Percentiles rank a stretch among this genome's conserved stretches.
phyloP scores from a whole-genome alignment of 2,113 vertebrate genomes.

The Thunnus thynnus region DNA sequence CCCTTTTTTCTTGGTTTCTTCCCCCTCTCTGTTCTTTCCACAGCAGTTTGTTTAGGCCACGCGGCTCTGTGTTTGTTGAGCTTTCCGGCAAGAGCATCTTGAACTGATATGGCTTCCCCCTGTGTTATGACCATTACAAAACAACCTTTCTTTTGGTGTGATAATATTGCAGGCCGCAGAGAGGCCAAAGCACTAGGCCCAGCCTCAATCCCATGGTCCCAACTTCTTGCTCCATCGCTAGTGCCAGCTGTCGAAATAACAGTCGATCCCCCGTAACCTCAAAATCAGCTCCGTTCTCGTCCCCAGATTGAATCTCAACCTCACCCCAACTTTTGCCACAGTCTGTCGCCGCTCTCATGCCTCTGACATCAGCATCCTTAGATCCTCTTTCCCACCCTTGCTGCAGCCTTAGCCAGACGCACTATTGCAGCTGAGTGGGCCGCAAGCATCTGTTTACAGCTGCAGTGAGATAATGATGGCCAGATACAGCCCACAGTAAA shows the following conservation, averaged over 20 bases:
- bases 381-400: slow-evolving; percentile 39
- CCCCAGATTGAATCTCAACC: slow-evolving; percentile 4
- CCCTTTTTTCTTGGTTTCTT: slow-evolving; percentile 16
- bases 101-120: slow-evolving; percentile 69
- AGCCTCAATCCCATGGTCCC: background rate
- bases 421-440: slow-evolving; percentile 69
- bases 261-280: slow-evolving; percentile 30
- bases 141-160: slow-evolving; percentile 49
- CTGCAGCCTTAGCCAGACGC: slow-evolving; percentile 61
- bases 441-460: slow-evolving; percentile 75
- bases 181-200: slow-evolving; percentile 9
- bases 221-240: background rate
- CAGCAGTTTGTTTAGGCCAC: slow-evolving; percentile 80
- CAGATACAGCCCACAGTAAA: slow-evolving; percentile 80
- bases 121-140: slow-evolving; percentile 70
- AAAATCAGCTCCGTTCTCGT: slow-evolving; percentile 10
- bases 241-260: slow-evolving; percentile 44
- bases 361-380: slow-evolving; percentile 57
- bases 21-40: slow-evolving; percentile 47
- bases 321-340: slow-evolving; percentile 35
- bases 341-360: slow-evolving; percentile 49
- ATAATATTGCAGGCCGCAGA: slow-evolving; percentile 39
- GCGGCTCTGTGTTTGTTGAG: slow-evolving; percentile 78
- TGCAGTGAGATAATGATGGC: slow-evolving; percentile 78
- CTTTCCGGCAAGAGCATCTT: slow-evolving; percentile 76